Base-by-base conservation (phyloP, 1,140 invertebrate genomes). In the Anoplolepis gracilipes region DNA sequence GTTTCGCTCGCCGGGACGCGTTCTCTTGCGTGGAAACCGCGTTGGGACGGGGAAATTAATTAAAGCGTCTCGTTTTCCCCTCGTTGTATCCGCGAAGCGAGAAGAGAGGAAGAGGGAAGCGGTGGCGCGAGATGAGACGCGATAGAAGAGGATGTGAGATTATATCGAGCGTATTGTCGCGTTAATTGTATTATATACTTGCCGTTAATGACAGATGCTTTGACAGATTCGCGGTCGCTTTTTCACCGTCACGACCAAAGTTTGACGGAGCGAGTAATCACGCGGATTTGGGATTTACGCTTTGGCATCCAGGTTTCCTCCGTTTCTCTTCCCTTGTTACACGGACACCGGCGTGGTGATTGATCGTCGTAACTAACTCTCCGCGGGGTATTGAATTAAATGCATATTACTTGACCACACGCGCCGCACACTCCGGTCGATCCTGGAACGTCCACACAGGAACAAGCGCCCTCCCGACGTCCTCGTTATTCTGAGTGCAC, bases 31-130 rank as follows among this genome's bases (percentile, higher is more conserved):
- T 72, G 77, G 72, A 87, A 64, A 82, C 61, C 69, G 59, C 19
- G 10, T 39, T 61, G 57, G 62, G 36, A 82, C 49, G 84, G 55
- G 84, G 65, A 72, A 89, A 89, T 89, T 89, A 89, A 89, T 89
- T 89, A 89, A 89, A 84, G 85, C 73, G 77, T 73, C 77, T 86
- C 73, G 73, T 55, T 64, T 22, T 19, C 22, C 53, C 2, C 46
- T 13, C 16, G 46, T 16, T 33, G 36, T 10, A 62, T 59, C 55
- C 33, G 33, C 53, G 39, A 30, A 22, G 13, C 49, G 84, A 82
- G 57, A 82, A 89, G 76, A 42, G 72, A 49, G 33, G 28, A 28
- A n/a, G 49, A 78, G 53, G 28, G 53, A 69, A 70, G 39, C 36
- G n/a, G n/a, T 25, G 53, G 25, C 2, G 42, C 25, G n/a, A 13